phyloP scores from a whole-genome alignment of 2,888 invertebrate species.

The Platycheirus rosarum region DNA sequence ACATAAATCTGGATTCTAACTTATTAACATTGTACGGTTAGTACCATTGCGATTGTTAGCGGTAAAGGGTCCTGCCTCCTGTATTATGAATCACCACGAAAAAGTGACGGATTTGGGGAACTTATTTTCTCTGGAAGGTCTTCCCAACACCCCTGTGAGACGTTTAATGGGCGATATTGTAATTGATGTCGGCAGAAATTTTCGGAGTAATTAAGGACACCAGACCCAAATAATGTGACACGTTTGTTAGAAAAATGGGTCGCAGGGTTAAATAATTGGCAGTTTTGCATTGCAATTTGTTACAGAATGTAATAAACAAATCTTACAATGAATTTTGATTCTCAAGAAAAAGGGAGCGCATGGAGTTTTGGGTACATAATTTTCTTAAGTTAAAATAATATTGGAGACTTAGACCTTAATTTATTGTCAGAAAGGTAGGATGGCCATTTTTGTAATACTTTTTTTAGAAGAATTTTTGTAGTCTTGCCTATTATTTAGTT shows the following conservation, averaged over 20 bases:
- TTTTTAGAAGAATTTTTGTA: no score
- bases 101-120: slow-evolving; percentile 12
- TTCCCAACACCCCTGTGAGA: slow-evolving; percentile 16
- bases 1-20: slow-evolving; percentile 40
- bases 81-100: slow-evolving; percentile 5
- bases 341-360: no score
- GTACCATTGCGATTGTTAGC: slow-evolving; percentile 3
- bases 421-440: no score
- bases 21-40: slow-evolving; percentile 10
- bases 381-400: no score
- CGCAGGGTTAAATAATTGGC: slow-evolving; percentile 36
- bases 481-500: no score
- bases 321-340: not conserved
- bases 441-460: no score
- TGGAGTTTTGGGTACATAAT: no score
- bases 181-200: slow-evolving; percentile 64
- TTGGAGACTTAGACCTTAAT: no score
- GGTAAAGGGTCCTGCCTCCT: slow-evolving; percentile 16
- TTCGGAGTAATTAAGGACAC: slow-evolving; percentile 36
- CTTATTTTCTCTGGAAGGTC: slow-evolving; percentile 5
- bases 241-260: slow-evolving; percentile 9
- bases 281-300: slow-evolving; percentile 36
- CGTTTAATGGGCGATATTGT: slow-evolving; percentile 59
- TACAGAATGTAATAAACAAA: slow-evolving; percentile 2
- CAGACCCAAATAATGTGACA: slow-evolving; percentile 18